Evolutionary conservation across 2,888 invertebrate genomes (phyloP).

Genomic region (Aphodius granarius): DNA sequence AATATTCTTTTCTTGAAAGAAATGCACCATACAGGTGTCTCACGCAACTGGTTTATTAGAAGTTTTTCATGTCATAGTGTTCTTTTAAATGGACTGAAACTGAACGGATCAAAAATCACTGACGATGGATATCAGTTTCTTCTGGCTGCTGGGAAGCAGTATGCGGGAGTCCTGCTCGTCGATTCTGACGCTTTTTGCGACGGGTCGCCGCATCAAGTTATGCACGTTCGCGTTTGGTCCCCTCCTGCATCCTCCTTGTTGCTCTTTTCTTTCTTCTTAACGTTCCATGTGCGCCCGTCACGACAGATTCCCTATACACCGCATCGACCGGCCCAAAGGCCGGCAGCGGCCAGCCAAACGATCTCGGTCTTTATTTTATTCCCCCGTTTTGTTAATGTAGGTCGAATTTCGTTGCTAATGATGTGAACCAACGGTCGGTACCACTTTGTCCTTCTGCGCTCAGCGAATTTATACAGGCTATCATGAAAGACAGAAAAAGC

Average conservation of each 20-base stretch:
- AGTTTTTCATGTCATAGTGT: too few species aligned
- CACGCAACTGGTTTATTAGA: too few species aligned
- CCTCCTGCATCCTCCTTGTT: background rate
- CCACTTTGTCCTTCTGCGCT: background rate
- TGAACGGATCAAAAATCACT: too few species aligned
- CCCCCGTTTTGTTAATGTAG: slow-evolving; percentile 4
- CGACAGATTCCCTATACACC: background rate
- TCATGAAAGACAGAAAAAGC: background rate
- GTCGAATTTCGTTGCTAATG: slow-evolving; percentile 14
- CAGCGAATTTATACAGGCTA: background rate
- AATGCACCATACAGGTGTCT: too few species aligned
- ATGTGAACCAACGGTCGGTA: background rate
- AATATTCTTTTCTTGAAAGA: too few species aligned
- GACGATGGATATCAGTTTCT: too few species aligned
- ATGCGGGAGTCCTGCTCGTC: background rate
- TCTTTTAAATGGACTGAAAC: too few species aligned
- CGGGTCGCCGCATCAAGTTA: background rate
- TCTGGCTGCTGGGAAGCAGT: background rate
- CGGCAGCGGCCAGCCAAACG: background rate
- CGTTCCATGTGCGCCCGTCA: background rate
- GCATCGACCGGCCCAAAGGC: too few species aligned
- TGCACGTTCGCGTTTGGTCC: slow-evolving; percentile 8
- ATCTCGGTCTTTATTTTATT: background rate
- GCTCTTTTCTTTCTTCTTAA: background rate
- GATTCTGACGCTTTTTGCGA: background rate